phyloP scores from a whole-genome alignment of 1,140 invertebrate genomes.

The Hirudo medicinalis region DNA sequence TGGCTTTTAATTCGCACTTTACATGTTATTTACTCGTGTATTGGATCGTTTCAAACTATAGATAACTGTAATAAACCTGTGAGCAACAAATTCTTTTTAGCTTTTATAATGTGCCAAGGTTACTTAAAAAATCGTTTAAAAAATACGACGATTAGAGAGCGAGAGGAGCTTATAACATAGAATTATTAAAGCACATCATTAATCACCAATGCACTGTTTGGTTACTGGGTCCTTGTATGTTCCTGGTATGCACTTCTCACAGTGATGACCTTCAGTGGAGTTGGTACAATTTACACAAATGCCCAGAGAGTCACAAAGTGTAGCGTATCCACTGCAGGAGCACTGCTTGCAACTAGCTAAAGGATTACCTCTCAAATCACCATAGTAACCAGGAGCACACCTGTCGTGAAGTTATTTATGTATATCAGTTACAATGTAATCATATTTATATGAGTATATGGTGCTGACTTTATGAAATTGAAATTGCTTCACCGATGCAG shows the following conservation, averaged over 20 bases:
- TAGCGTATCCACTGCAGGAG: conserved; percentile 18
- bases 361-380: conserved; percentile 4
- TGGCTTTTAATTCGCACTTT: neutral
- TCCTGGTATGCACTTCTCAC: conserved; percentile 76
- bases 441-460: neutral
- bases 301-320: conserved; percentile 9
- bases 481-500: neutral
- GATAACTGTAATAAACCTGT: conserved; percentile 29
- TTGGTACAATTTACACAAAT: conserved; percentile 60
- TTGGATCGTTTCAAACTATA: neutral
- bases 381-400: conserved; percentile 20
- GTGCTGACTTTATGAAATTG: neutral
- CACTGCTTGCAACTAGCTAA: conserved; percentile 13
- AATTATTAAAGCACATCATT: neutral
- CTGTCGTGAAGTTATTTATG: neutral
- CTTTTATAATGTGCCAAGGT: neutral
- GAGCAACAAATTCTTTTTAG: neutral
- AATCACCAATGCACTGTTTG: neutral
- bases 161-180: neutral
- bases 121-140: neutral
- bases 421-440: neutral
- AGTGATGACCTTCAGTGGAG: conserved; percentile 69
- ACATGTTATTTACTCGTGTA: too few relatives aligned
- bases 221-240: conserved; percentile 73
- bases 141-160: neutral